Evolutionary conservation across 2,888 invertebrate species (phyloP), one percentile per base, ranked within the genome.

Genomic region (Ptychoptera contaminata): DNA sequence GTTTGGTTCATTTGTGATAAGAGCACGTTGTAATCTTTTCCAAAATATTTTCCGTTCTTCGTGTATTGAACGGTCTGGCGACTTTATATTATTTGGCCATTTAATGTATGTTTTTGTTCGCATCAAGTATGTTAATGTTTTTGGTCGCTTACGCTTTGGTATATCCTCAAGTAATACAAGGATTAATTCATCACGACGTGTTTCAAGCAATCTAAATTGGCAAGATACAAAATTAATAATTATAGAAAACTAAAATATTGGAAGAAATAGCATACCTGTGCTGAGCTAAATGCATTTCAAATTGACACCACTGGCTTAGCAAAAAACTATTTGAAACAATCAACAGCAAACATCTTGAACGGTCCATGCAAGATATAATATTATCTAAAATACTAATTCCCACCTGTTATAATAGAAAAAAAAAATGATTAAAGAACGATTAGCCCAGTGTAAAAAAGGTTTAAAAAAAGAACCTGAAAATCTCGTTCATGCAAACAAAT

Each of bases 401-500:
- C n/a, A 77, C 74, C 71, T 71, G 56, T 2, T 54, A 54, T n/a
- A 16, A 43, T n/a, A 16, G 32, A 10, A 40, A 34, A 23, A 7
- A 10, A 15, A 14, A 37, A 43, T 15, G 2, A 12, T 43, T 12
- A 38, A 12, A 10, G 2, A n/a, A 38, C n/a, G n/a, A n/a, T n/a
- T n/a, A n/a, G n/a, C n/a, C n/a, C n/a, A n/a, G n/a, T n/a, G n/a
- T n/a, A n/a, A n/a, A n/a, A n/a, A 23, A 23, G 23, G 3, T 23
- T 23, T 7, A 23, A 23, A 23, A 23, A 3, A 23, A 23, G 4
- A 48, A 76, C 77, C 63, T 76, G 71, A 57, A 81, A 82, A 54
- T 82, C 81, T 38, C 82, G 67, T 55, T 80, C 79, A 50, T 82
- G 81, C 5, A 82, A 61, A 52, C 81, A 82, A 1, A 79, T 72